Conservation (phyloP, 2,888 invertebrate species). For the Cybosia mesomella region DNA sequence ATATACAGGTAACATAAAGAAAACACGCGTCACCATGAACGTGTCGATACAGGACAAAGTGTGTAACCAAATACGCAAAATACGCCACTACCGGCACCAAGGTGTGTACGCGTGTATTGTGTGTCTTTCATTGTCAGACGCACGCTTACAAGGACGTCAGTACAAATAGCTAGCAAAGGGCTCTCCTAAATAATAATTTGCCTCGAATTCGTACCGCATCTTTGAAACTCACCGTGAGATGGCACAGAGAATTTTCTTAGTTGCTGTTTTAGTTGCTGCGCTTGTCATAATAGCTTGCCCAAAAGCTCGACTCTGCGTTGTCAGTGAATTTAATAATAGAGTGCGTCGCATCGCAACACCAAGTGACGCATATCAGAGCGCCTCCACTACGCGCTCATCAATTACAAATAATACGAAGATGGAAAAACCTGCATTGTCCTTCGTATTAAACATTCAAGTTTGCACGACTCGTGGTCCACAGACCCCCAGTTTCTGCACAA, state of each 20-base stretch:
- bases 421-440: slow-evolving; percentile 39
- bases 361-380: background rate
- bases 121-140: background rate
- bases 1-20: background rate
- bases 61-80: background rate
- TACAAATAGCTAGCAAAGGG: no score
- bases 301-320: background rate
- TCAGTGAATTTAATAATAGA: background rate
- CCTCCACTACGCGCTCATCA: slow-evolving; percentile 21
- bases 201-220: background rate
- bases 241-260: background rate
- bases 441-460: slow-evolving; percentile 51
- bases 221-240: no score
- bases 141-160: background rate
- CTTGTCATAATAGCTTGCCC: background rate
- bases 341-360: background rate
- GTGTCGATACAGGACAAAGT: background rate
- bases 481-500: slow-evolving; percentile 8
- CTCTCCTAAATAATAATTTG: no score
- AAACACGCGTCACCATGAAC: background rate
- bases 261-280: background rate
- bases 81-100: background rate
- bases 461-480: slow-evolving; percentile 8
- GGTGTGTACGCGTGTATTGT: background rate
- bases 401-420: slow-evolving; percentile 25